These are phyloP conservation scores for Characodon lateralis DNA, from an alignment of 2,797 vertebrate species.

Conservation along the genomic window DNA sequence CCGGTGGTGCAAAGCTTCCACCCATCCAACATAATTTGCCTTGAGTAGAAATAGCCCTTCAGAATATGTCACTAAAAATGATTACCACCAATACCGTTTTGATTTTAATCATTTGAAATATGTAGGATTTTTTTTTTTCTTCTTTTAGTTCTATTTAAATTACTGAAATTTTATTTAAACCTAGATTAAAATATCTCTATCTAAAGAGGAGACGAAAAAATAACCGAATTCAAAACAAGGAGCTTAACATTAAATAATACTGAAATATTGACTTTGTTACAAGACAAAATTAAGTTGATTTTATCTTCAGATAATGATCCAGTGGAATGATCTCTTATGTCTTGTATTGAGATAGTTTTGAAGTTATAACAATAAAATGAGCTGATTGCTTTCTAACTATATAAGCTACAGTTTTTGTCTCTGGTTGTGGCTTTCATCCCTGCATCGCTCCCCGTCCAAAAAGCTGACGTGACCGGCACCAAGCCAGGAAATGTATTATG, in stretches of 20 bases:
- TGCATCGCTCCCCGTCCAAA: slow-evolving; percentile 16
- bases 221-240: not conserved
- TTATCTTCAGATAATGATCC: too few species aligned
- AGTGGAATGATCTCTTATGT: too few species aligned
- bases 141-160: not conserved
- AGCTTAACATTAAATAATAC: not conserved
- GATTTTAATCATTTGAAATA: too few species aligned
- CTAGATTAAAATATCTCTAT: not conserved
- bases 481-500: slow-evolving; percentile 75
- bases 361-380: not conserved
- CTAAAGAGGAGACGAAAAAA: too few species aligned
- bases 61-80: too few species aligned
- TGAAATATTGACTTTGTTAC: not conserved
- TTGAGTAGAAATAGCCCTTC: too few species aligned
- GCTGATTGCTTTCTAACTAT: slow-evolving; percentile 50
- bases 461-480: slow-evolving; percentile 62
- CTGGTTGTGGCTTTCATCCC: slow-evolving; percentile 31
- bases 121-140: too few species aligned
- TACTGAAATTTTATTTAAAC: not conserved
- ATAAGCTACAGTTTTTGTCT: slow-evolving; percentile 40
- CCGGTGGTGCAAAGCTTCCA: too few species aligned
- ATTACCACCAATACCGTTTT: too few species aligned
- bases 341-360: not conserved
- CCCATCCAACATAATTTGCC: too few species aligned
- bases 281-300: too few species aligned